Evolutionary conservation across 30 jellyfish, hydroid and myxozoan species (phyloP).

Genomic region (Hydractinia echinata): DNA sequence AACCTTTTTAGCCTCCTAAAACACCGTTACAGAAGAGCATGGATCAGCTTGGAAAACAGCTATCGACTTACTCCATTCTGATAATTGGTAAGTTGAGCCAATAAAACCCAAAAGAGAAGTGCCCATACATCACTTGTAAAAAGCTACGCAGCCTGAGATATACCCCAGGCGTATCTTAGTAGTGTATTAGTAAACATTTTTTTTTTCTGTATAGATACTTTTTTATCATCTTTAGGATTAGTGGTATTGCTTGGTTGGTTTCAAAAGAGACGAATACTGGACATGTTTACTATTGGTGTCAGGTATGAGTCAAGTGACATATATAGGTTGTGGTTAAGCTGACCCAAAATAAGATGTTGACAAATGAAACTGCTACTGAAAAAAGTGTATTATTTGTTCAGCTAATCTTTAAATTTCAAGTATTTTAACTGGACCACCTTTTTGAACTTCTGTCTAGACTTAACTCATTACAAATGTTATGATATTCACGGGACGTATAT

Average conservation of each 20-base stretch:
- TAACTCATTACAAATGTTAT: too few species aligned
- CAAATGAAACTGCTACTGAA: too few species aligned
- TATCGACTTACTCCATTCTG: slow-evolving; percentile 69
- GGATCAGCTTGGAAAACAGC: slow-evolving; percentile 76
- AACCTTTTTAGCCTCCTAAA: slow-evolving; percentile 69
- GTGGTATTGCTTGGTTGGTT: slow-evolving; percentile 87
- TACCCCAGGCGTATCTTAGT: too few species aligned
- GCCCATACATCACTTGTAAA: not conserved
- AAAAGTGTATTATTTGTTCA: too few species aligned
- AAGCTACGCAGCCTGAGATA: too few species aligned
- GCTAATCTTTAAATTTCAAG: too few species aligned
- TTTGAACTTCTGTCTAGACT: too few species aligned
- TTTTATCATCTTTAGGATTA: slow-evolving; percentile 31
- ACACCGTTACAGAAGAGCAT: slow-evolving; percentile 85
- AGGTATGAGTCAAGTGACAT: slow-evolving; percentile 40
- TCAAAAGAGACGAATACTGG: slow-evolving; percentile 68
- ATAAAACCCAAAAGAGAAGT: not conserved
- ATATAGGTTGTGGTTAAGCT: too few species aligned
- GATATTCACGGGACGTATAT: too few species aligned
- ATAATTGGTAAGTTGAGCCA: slow-evolving; percentile 47
- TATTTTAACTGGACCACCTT: too few species aligned
- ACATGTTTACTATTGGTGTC: slow-evolving; percentile 90
- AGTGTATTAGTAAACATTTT: not conserved
- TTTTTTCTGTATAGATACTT: not conserved
- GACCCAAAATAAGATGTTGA: too few species aligned